These are phyloP conservation scores for Tetramorium parvispinum DNA, from an alignment of 1,140 invertebrate species.

Conservation along the genomic window DNA sequence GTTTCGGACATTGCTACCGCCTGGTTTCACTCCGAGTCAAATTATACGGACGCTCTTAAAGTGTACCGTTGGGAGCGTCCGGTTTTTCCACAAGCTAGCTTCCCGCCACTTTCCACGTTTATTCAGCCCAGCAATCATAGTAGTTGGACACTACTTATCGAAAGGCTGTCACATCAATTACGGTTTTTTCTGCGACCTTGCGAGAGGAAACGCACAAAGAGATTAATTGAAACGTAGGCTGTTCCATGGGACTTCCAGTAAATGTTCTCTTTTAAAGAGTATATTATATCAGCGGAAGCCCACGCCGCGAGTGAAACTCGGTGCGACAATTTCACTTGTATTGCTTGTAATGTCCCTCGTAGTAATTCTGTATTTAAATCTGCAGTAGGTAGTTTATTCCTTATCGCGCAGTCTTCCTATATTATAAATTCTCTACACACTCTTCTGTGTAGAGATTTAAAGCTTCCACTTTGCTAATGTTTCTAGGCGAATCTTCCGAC, in stretches of 20 bases:
- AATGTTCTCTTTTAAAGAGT: background rate
- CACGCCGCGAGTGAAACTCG: constrained; percentile 23
- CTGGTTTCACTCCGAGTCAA: constrained; percentile 66
- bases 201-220: constrained; percentile 41
- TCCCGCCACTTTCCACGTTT: constrained; percentile 64
- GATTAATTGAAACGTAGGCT: constrained; percentile 39
- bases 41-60: constrained; percentile 54
- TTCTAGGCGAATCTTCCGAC: background rate
- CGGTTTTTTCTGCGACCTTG: constrained; percentile 54
- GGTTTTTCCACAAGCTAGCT: constrained; percentile 36
- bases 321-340: constrained; percentile 33
- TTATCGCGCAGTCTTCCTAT: background rate
- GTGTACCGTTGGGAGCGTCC: constrained; percentile 35
- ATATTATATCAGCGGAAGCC: background rate
- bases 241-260: background rate
- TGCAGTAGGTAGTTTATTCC: background rate
- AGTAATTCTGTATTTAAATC: constrained; percentile 17
- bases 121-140: constrained; percentile 52
- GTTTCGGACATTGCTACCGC: constrained; percentile 7
- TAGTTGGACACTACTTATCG: constrained; percentile 52
- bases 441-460: background rate
- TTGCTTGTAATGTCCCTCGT: background rate
- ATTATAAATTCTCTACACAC: background rate
- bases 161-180: constrained; percentile 42
- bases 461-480: background rate